Conservation (phyloP, 2,797 vertebrate species). For the Crenichthys baileyi region DNA sequence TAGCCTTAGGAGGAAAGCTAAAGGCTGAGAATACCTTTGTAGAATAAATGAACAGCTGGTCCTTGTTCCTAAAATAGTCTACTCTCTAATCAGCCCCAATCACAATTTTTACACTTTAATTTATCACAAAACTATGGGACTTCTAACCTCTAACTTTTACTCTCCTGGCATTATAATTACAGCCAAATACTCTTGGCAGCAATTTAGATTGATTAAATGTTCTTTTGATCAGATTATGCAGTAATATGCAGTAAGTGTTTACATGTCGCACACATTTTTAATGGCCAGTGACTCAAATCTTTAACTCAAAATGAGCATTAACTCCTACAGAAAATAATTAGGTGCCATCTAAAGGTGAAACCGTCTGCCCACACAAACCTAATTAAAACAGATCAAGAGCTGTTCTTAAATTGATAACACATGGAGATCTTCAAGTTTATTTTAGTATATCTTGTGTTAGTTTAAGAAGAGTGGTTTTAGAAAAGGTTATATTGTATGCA, state of each 20-base stretch:
- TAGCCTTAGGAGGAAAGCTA: neutral
- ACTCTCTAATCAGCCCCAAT: constrained; percentile 5
- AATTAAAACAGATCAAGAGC: constrained; percentile 2
- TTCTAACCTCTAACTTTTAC: neutral
- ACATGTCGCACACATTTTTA: neutral
- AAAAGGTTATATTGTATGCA: neutral
- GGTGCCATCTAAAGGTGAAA: constrained; percentile 11
- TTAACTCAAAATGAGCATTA: constrained; percentile 11
- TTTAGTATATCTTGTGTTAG: neutral
- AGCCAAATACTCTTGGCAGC: constrained; percentile 18
- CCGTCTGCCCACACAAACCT: neutral
- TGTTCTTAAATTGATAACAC: constrained; percentile 5
- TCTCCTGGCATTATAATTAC: constrained; percentile 10
- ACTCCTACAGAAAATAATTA: constrained; percentile 11
- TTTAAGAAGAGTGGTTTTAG: neutral
- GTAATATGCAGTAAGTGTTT: constrained; percentile 17
- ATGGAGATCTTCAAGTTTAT: neutral
- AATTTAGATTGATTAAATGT: constrained; percentile 40
- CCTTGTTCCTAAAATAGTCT: neutral
- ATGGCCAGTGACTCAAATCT: constrained; percentile 17
- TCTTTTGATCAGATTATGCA: constrained; percentile 49
- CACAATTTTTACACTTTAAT: constrained; percentile 10
- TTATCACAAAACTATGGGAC: constrained; percentile 13
- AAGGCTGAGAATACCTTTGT: neutral
- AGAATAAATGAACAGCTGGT: neutral